A percentile compares a stretch with the other conserved stretches of the same genome.
These are phyloP conservation scores for Spongia lamella DNA, from an alignment of 37 sponge, comb jelly and placozoan genomes.

Conservation along the genomic window DNA sequence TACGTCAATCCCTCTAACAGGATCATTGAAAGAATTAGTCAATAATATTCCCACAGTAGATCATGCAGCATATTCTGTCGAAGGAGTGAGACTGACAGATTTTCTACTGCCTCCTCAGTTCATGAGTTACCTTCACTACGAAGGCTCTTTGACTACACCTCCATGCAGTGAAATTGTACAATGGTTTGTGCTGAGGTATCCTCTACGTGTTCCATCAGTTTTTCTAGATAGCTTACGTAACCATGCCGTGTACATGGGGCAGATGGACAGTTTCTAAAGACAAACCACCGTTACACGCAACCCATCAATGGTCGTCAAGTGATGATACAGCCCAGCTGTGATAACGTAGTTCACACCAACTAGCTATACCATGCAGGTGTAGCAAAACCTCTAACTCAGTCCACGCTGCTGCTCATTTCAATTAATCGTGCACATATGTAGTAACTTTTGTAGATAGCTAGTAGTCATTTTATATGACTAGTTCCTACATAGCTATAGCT, in stretches of 20 bases:
- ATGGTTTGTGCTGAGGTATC: constrained; percentile 16
- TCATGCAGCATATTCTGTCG: neutral
- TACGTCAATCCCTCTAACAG: too few relatives aligned
- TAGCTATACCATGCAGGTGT: too few relatives aligned
- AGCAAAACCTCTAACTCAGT: too few relatives aligned
- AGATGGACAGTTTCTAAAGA: neutral
- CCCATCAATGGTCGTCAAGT: neutral
- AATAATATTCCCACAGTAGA: neutral
- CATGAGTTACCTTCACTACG: constrained; percentile 16
- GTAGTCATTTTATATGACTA: too few relatives aligned
- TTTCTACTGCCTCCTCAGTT: constrained; percentile 1
- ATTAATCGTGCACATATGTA: too few relatives aligned
- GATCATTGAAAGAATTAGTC: neutral
- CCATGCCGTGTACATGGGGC: neutral
- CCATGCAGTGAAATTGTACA: constrained; percentile 21
- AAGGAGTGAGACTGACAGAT: neutral
- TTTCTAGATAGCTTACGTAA: constrained; percentile 2
- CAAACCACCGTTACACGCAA: neutral
- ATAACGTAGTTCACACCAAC: too few relatives aligned
- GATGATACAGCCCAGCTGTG: too few relatives aligned
- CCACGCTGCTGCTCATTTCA: too few relatives aligned
- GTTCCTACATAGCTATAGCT: too few relatives aligned
- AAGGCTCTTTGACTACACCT: constrained; percentile 23
- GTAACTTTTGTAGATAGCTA: too few relatives aligned
- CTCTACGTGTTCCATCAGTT: neutral